Conservation (phyloP, 2,113 vertebrate genomes). For the Ciconia stormi region DNA sequence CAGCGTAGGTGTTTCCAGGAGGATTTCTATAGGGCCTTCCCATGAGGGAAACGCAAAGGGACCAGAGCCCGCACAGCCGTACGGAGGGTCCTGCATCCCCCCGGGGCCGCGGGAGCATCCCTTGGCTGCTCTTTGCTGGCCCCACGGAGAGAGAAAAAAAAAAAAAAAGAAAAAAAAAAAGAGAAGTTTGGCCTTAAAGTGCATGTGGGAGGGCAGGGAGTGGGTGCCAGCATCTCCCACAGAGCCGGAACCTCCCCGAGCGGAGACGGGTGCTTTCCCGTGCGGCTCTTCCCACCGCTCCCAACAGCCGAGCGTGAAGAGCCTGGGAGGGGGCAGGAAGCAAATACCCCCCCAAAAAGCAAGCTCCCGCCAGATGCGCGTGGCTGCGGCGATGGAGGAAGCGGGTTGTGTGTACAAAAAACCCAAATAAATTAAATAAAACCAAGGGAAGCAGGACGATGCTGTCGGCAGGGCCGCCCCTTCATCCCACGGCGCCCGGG, state of each 20-base stretch:
- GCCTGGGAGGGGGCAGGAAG: neutral
- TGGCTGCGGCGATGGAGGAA: neutral
- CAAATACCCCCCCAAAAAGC: neutral
- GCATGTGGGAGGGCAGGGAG: neutral
- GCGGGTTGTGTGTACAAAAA: neutral
- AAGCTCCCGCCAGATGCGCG: neutral
- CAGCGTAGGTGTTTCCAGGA: neutral
- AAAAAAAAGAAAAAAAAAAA: neutral
- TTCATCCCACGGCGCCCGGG: fast-evolving
- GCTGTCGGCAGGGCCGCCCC: neutral
- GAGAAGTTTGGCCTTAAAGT: slow-evolving; percentile 43
- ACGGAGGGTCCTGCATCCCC: neutral
- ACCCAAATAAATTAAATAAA: neutral
- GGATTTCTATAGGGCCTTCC: neutral
- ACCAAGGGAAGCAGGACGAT: neutral
- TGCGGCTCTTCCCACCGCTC: neutral
- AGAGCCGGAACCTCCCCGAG: neutral
- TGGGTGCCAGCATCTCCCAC: neutral
- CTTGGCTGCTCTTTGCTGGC: neutral
- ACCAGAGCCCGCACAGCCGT: neutral
- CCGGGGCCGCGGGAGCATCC: neutral
- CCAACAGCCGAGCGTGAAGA: neutral
- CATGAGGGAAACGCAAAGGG: neutral
- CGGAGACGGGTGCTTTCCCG: neutral
- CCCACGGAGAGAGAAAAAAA: neutral